Base-by-base conservation (phyloP, 2,888 invertebrate species). In the Megamerina dolium region DNA sequence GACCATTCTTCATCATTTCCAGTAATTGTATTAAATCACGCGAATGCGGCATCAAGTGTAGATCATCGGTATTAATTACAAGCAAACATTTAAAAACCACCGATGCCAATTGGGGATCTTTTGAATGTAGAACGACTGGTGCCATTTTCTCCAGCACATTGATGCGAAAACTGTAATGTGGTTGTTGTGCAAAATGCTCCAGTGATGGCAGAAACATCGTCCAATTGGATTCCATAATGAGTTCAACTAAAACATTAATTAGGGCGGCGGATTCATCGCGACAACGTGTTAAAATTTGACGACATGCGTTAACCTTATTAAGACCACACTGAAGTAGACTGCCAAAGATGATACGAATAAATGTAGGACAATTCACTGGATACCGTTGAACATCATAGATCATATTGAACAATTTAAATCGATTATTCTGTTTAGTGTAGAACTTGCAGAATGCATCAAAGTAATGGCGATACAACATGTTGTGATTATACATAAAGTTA, bases 181-280 rank as follows among this genome's bases (percentile, higher is more conserved):
- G 23, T 12, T 52, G 39, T 12, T 48, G 19, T 2, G 55, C 41
- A 30, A 49, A 57, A 5, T 51, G 43, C 23, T 58, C 57, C 9
- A 59, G 50, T 19, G 51, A 39, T 12, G 50, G 47, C 2, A 43
- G 40, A 33, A 59, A 59, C 55, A 58, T 53, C 5, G 46, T 41
- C 47, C 56, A 55, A 41, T 52, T 55, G 2, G 59, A 46, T 41
- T 58, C 55, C 13, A 59, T 49, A 32, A 59, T 58, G 14, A 59
- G 53, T 18, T 48, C 44, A 26, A 58, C 37, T 35, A 59, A 50
- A 21, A 45, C 37, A 44, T 59, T 51, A 16, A 58, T 48, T 18
- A 49, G 46, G 6, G 43, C 5, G 19, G 40, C 9, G 3, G 50
- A 46, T 37, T 19, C 33, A 20, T 49, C 45, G 2, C 49, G 45